Evolutionary conservation across 2,113 vertebrate genomes (phyloP).

Genomic region (Coracopsis vasa): DNA sequence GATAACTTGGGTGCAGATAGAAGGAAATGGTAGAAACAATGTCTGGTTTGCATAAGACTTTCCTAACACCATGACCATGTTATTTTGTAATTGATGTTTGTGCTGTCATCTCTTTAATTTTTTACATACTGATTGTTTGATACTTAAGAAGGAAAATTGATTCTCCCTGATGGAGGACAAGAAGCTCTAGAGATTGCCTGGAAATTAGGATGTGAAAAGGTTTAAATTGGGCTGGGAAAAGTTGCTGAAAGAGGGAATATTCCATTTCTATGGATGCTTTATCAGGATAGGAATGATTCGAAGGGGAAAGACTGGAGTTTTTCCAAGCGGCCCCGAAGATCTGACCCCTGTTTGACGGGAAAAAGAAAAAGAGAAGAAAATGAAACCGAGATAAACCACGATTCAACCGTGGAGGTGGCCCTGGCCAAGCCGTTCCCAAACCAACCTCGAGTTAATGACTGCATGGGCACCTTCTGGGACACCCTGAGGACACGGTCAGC

Average conservation of each 20-base stretch:
- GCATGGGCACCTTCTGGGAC: rapidly evolving
- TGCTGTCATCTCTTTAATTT: not conserved
- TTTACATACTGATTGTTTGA: not conserved
- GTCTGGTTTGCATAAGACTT: not conserved
- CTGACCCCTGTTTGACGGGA: not conserved
- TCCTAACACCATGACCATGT: rapidly evolving
- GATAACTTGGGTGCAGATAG: not conserved
- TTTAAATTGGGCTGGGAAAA: not conserved
- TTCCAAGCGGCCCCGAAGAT: not conserved
- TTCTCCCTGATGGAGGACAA: not conserved
- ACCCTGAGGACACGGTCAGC: not conserved
- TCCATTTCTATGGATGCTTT: not conserved
- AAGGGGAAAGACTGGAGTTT: not conserved
- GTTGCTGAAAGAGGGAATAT: not conserved
- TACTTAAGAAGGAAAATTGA: not conserved
- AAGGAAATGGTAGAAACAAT: not conserved
- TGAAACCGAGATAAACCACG: not conserved
- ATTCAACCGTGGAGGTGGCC: rapidly evolving
- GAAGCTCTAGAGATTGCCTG: rapidly evolving
- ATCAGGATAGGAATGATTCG: not conserved
- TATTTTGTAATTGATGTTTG: not conserved
- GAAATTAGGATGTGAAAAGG: not conserved
- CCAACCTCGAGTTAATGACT: not conserved
- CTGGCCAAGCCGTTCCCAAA: not conserved
- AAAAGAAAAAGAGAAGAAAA: not conserved